These are phyloP conservation scores for Stegodyphus dumicola DNA, from an alignment of 1,140 invertebrate genomes.

Conservation along the genomic window DNA sequence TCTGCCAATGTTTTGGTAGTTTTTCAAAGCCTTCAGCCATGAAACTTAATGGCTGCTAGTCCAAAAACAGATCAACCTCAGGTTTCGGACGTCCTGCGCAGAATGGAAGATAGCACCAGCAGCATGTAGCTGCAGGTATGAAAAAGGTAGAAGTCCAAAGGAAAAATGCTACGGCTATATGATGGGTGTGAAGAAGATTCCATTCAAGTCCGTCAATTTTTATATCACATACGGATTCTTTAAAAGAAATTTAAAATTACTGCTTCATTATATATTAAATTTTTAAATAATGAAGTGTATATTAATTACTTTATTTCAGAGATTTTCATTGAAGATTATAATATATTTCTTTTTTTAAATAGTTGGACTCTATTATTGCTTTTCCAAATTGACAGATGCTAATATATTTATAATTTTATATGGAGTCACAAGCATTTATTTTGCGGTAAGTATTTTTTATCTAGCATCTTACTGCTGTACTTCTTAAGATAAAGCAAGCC, in stretches of 20 bases:
- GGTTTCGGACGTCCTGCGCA: too few species aligned
- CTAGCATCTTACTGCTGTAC: too few species aligned
- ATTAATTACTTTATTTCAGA: not conserved
- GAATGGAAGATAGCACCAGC: too few species aligned
- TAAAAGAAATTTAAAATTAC: not conserved
- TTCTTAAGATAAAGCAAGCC: too few species aligned
- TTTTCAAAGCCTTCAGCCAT: too few species aligned
- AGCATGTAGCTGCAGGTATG: too few species aligned
- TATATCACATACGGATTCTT: not conserved
- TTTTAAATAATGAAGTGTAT: not conserved
- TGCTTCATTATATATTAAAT: not conserved
- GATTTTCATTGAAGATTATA: not conserved
- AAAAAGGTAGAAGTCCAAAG: too few species aligned
- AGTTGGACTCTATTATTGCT: conserved; percentile 95
- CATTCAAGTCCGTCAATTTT: not conserved
- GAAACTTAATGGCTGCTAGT: too few species aligned
- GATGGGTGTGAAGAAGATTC: too few species aligned
- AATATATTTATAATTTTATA: conserved; percentile 98
- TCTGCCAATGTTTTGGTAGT: too few species aligned
- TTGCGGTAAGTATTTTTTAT: conserved; percentile 80
- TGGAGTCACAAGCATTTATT: conserved; percentile 97
- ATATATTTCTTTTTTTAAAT: conserved; percentile 66
- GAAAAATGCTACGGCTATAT: too few species aligned
- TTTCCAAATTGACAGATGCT: conserved; percentile 90
- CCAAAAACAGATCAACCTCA: too few species aligned